Base-by-base conservation (phyloP, 2,113 vertebrate genomes). In the Oncorhynchus nerka region DNA sequence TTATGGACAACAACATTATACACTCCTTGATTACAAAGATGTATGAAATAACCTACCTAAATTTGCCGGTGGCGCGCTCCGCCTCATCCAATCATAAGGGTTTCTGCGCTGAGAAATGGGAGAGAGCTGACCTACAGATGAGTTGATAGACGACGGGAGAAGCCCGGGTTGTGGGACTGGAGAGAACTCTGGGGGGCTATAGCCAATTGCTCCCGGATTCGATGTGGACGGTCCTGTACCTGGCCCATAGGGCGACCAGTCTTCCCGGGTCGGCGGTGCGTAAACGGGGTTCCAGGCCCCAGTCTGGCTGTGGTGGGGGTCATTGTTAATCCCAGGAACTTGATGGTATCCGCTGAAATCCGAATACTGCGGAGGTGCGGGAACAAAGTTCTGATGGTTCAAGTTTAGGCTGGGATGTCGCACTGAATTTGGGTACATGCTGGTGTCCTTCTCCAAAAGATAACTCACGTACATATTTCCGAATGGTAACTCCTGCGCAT, bases 41-140 rank as follows among this genome's bases (percentile, higher is more conserved):
- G 39, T 45, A 45, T 32, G 5, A 19, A 16, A 55, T 66, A 4
- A 34, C 51, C 24, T 88, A 93, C 92, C 92, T 5, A 89, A 77
- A 84, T 88, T 92, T 85, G 84, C 73, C 88, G 83, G 91, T 82
- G 89, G 93, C 75, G 76, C 91, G 68, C 81, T 94, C 88, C 96
- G 95, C 74, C 95, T 93, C 89, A 98, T 97, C 96, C 97, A 98
- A 67, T 97, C 96, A 2, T 95, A 98, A 0, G 96, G 94, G 69
- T 94, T 98, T 83, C 96, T 94, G 73, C 96, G 92, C 83, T 95
- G 96, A 34, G 94, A 86, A 0, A 89, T 94, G 0, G 96, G 96
- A 1, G 96, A 97, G 62, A 96, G 90, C 81, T 93, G 96, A 0
- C 94, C 92, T 0, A 89, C 89, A 0, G 93, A 87, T 70, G 88